Conservation (phyloP, 2,888 invertebrate genomes). For the Aproaerema taeniolella region DNA sequence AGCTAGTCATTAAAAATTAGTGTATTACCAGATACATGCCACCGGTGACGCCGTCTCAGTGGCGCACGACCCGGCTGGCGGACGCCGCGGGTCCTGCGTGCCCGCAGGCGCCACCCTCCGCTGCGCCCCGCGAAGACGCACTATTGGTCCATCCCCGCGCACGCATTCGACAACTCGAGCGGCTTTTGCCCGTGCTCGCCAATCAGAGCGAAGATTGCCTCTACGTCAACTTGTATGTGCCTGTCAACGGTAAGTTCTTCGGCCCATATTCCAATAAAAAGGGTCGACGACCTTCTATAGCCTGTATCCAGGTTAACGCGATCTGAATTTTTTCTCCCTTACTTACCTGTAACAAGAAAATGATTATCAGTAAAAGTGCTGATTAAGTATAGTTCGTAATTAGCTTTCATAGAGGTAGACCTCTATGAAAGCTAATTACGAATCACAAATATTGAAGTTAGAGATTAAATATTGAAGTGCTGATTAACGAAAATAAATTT, state of each 20-base stretch:
- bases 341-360: background rate
- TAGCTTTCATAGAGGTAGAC: too few relatives aligned
- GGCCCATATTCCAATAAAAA: conserved; percentile 12
- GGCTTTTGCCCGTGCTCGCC: conserved; percentile 87
- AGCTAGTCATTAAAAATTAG: background rate
- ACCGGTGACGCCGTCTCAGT: conserved; percentile 93
- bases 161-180: conserved; percentile 89
- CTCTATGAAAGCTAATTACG: too few relatives aligned
- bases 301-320: too few relatives aligned
- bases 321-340: background rate
- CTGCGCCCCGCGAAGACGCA: conserved; percentile 74
- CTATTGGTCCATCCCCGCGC: conserved; percentile 88
- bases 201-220: conserved; percentile 99
- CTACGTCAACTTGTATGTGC: conserved; percentile 97
- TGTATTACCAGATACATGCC: conserved; percentile 87
- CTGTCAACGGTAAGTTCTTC: conserved; percentile 78
- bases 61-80: conserved; percentile 88
- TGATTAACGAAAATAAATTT: too few relatives aligned
- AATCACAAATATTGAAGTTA: too few relatives aligned
- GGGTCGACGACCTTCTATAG: too few relatives aligned
- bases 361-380: too few relatives aligned
- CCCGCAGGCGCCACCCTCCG: conserved; percentile 84
- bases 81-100: conserved; percentile 92
- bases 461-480: too few relatives aligned
- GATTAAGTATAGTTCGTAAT: too few relatives aligned